Evolutionary conservation across 2,888 invertebrate genomes (phyloP).

Genomic region (Nudaria mundana): DNA sequence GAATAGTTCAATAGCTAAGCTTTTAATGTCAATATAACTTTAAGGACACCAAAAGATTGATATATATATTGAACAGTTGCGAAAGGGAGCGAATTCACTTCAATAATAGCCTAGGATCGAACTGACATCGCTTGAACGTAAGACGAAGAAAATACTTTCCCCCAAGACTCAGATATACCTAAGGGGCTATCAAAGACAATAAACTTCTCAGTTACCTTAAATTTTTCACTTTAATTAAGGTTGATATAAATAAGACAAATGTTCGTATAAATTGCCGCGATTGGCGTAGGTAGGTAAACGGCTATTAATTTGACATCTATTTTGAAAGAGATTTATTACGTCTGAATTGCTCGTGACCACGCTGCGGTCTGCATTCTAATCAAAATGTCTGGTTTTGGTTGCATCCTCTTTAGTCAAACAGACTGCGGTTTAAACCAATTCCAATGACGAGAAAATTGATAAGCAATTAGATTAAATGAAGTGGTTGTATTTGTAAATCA

Average conservation of each 20-base stretch:
- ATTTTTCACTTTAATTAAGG: slow-evolving; percentile 9
- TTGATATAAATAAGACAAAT: slow-evolving; percentile 13
- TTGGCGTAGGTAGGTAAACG: slow-evolving; percentile 11
- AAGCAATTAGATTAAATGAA: not conserved
- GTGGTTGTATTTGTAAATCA: too few species aligned
- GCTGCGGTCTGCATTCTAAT: slow-evolving; percentile 1
- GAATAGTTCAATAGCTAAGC: not conserved
- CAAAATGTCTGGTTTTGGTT: slow-evolving; percentile 2
- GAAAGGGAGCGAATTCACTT: too few species aligned
- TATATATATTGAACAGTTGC: too few species aligned
- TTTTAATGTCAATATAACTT: not conserved
- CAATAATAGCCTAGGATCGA: too few species aligned
- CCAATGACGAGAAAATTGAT: not conserved
- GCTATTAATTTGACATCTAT: slow-evolving; percentile 21
- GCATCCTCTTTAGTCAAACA: slow-evolving; percentile 8
- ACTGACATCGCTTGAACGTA: too few species aligned
- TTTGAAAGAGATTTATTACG: slow-evolving; percentile 14
- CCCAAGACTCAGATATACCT: too few species aligned
- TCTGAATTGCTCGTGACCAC: slow-evolving; percentile 5
- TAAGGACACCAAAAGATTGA: too few species aligned
- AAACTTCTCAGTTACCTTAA: too few species aligned
- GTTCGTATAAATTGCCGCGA: slow-evolving; percentile 18
- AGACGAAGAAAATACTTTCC: too few species aligned
- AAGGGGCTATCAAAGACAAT: too few species aligned
- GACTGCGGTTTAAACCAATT: not conserved